Evolutionary conservation across 2,113 vertebrate genomes (phyloP).

Genomic region (Pteropus alecto): DNA sequence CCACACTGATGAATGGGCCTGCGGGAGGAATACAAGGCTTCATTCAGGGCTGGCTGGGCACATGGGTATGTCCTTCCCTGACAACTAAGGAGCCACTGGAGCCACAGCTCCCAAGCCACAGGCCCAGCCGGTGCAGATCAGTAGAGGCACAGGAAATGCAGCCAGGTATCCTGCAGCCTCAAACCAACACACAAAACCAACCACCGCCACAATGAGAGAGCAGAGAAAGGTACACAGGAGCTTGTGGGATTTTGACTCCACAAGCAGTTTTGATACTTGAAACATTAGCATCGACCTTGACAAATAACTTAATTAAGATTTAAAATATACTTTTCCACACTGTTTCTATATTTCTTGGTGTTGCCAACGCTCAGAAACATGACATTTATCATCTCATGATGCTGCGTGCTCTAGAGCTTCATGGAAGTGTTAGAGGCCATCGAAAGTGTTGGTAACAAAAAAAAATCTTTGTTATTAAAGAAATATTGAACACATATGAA

Average conservation of each 20-base stretch:
- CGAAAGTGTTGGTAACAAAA: not conserved
- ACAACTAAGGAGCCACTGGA: not conserved
- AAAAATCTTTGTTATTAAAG: not conserved
- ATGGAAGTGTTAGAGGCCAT: not conserved
- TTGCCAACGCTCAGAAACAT: not conserved
- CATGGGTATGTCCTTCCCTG: not conserved
- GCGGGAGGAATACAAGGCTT: slow-evolving; percentile 48
- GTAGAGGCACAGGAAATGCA: rapidly evolving
- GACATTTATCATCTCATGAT: not conserved
- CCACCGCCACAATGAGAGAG: not conserved
- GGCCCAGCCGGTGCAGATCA: not conserved
- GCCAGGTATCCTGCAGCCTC: not conserved
- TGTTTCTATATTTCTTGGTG: not conserved
- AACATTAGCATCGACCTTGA: not conserved
- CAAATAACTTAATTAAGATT: not conserved
- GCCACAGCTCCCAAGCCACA: not conserved
- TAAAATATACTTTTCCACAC: not conserved
- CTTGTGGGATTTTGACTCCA: not conserved
- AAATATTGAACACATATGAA: not conserved
- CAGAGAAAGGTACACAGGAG: not conserved
- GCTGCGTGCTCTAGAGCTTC: rapidly evolving
- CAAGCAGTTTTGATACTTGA: not conserved
- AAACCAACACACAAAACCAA: too few species aligned
- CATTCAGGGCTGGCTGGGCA: slow-evolving; percentile 28
- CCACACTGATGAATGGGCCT: slow-evolving; percentile 97